These are phyloP conservation scores for Linurgus olivaceus DNA, from an alignment of 2,797 vertebrate species.

Conservation along the genomic window DNA sequence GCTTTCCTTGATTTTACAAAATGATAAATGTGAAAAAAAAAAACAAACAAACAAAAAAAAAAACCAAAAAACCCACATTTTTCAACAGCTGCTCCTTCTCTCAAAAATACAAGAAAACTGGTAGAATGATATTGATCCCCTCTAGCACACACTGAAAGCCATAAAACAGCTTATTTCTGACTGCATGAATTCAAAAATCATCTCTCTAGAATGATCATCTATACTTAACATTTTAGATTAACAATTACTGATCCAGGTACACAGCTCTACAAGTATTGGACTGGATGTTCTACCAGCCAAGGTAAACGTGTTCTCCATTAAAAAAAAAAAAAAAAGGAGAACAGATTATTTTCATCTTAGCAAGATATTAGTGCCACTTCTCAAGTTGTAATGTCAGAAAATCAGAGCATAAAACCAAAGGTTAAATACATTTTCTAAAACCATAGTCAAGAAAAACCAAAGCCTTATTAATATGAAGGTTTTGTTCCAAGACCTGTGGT, in stretches of 20 bases:
- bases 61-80: neutral
- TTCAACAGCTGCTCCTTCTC: neutral
- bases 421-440: neutral
- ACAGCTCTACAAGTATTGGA: neutral
- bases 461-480: neutral
- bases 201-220: neutral
- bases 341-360: neutral
- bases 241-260: neutral
- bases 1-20: neutral
- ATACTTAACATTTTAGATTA: neutral
- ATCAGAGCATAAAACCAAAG: neutral
- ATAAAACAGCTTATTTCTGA: neutral
- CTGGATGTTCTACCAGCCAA: neutral
- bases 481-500: neutral
- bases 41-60: neutral
- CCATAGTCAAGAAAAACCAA: neutral
- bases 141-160: neutral
- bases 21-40: neutral
- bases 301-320: neutral
- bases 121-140: neutral
- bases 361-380: neutral
- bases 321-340: neutral
- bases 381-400: neutral
- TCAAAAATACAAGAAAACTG: neutral
- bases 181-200: neutral